Evolutionary conservation across 2,113 vertebrate species (phyloP), one percentile per base, ranked within the genome.

Genomic region (Lasiurus borealis): DNA sequence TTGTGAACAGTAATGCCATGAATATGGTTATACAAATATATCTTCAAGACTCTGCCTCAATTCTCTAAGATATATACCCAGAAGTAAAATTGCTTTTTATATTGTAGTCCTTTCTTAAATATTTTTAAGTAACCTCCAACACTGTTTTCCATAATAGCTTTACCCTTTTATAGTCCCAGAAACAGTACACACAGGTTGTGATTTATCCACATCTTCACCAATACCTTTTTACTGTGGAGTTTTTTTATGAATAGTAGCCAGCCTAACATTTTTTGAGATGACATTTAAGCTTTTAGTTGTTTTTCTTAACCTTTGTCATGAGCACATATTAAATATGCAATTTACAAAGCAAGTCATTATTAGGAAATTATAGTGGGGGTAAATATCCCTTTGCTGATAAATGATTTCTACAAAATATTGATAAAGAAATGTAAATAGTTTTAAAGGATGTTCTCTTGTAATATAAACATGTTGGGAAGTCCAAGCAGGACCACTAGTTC

Each of bases 401-500:
- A 15, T 10, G 19, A 83, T 82, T 89, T 81, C n/a, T 15, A 68
- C 15, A 29, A 84, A 93, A 62, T 5, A 54, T 66, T 69, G 27
- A 62, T 62, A 68, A 0, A n/a, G 25, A 19, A 46, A n/a, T 25
- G 25, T 66, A 62, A 36, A 78, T 16, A 78, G 27, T 27, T 64
- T 46, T 21, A 88, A 83, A 85, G 50, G 7, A 6, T 7, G 3
- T 9, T 57, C 3, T 66, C 77, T 83, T 77, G 7, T 78, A 86
- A 93, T 85, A 90, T 75, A 96, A 71, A 81, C 0, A 0, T 95
- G 85, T 59, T 59, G 50, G 52, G 31, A 87, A 82, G 29, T 87
- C 86, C 78, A 91, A 85, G 85, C 40, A 52, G 80, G 93, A 92
- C 94, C 90, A 95, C 46, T 91, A 93, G 96, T 97, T 95, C 88